A percentile compares a stretch with the other conserved stretches of the same genome.
phyloP scores from a whole-genome alignment of 2,797 vertebrate species.

The Channallabes apus region DNA sequence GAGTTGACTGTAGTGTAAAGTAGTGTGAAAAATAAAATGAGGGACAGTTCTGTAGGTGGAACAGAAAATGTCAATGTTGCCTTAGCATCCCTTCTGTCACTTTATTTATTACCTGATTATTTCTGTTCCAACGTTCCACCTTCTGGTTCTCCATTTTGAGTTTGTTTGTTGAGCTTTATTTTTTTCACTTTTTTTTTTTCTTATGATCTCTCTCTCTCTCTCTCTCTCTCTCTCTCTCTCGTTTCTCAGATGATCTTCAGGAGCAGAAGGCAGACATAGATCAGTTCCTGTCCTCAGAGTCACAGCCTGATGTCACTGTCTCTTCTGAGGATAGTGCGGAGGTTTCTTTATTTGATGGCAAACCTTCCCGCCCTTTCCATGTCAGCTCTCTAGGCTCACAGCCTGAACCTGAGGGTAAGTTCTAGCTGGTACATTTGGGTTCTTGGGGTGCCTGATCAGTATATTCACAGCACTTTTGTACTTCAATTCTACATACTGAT shows the following conservation, averaged over 20 bases:
- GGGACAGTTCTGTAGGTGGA: neutral
- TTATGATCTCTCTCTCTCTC: neutral
- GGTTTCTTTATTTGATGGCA: slow-evolving; percentile 75
- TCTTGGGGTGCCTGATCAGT: neutral
- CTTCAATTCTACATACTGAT: neutral
- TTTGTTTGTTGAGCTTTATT: neutral
- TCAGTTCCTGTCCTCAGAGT: slow-evolving; percentile 92
- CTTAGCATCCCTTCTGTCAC: neutral
- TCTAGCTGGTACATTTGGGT: neutral
- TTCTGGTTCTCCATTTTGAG: neutral
- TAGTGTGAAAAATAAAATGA: neutral
- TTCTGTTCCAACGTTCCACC: neutral
- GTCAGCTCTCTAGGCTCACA: slow-evolving; percentile 88
- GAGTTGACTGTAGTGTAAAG: too few relatives aligned
- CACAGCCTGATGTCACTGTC: slow-evolving; percentile 85
- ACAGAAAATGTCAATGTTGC: neutral
- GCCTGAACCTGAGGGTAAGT: slow-evolving; percentile 87
- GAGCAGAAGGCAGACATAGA: slow-evolving; percentile 94
- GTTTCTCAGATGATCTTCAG: slow-evolving; percentile 86
- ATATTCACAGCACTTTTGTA: too few relatives aligned
- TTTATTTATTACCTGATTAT: neutral
- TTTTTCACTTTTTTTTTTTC: neutral
- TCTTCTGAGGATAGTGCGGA: slow-evolving; percentile 92
- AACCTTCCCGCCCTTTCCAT: slow-evolving; percentile 88
- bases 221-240: neutral